Conservation (phyloP, 2,888 invertebrate genomes). For the Hemithea aestivaria region DNA sequence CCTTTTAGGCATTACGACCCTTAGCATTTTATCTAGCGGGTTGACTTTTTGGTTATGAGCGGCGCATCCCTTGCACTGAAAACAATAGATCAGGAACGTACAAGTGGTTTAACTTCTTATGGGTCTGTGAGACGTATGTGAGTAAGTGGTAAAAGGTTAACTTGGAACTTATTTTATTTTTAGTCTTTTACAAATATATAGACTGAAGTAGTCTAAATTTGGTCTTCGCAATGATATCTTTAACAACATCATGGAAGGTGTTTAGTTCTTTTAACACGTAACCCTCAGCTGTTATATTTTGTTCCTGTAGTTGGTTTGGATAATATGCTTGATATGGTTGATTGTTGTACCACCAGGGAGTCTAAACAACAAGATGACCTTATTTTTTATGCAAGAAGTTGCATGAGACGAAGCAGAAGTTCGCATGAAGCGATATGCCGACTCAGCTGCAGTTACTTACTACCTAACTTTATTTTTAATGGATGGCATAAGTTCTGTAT, state of each 20-base stretch:
- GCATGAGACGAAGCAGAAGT: too few relatives aligned
- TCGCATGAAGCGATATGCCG: too few relatives aligned
- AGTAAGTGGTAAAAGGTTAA: too few relatives aligned
- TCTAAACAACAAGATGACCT: conserved; percentile 28
- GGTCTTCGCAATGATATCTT: conserved; percentile 20
- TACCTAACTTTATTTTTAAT: too few relatives aligned
- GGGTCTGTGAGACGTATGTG: too few relatives aligned
- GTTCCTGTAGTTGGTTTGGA: conserved; percentile 25
- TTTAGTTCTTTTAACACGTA: conserved; percentile 24
- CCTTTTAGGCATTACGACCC: conserved; percentile 50
- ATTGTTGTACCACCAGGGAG: conserved; percentile 23
- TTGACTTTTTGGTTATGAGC: conserved; percentile 26
- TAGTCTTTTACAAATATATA: too few relatives aligned
- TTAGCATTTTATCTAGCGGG: conserved; percentile 35
- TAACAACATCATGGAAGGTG: conserved; percentile 28
- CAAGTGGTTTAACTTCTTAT: too few relatives aligned
- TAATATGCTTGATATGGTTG: conserved; percentile 7
- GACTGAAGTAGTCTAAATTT: conserved; percentile 19
- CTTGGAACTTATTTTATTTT: too few relatives aligned
- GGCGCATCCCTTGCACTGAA: conserved; percentile 55
- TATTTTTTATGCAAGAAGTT: conserved; percentile 3
- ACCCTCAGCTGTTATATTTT: conserved; percentile 26
- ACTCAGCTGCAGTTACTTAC: too few relatives aligned
- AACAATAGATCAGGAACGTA: conserved; percentile 27
- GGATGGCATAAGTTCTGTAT: too few relatives aligned